Conservation (phyloP, 2,888 invertebrate genomes). For the Melinopterus prodromus region DNA sequence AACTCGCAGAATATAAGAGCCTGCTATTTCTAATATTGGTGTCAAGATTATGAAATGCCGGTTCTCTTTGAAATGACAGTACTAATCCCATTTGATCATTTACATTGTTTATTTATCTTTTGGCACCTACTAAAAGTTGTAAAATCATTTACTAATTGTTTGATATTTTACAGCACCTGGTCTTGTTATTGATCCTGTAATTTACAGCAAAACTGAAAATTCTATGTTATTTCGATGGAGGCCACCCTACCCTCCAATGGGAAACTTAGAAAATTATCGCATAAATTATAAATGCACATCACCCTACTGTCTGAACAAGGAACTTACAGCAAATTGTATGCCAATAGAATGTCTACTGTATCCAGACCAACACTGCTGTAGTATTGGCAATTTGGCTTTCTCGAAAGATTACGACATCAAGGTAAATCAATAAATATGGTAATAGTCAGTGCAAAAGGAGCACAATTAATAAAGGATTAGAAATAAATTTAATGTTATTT, state of each 20-base stretch:
- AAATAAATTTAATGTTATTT: too few relatives aligned
- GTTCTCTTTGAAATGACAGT: too few relatives aligned
- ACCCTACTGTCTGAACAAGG: not conserved
- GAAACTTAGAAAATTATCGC: not conserved
- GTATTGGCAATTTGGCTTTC: not conserved
- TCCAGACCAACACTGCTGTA: not conserved
- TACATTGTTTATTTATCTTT: too few relatives aligned
- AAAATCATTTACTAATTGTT: too few relatives aligned
- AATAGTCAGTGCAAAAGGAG: too few relatives aligned
- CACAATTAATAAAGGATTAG: too few relatives aligned
- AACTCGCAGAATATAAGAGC: too few relatives aligned
- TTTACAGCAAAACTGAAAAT: constrained; percentile 7
- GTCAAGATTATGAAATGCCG: too few relatives aligned
- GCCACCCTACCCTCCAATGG: constrained; percentile 17
- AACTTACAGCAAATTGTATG: not conserved
- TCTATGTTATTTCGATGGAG: not conserved
- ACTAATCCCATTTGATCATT: too few relatives aligned
- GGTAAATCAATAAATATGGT: too few relatives aligned
- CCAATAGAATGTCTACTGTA: not conserved
- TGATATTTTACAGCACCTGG: constrained; percentile 12
- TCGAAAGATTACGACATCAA: not conserved
- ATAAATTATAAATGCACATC: not conserved
- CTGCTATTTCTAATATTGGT: too few relatives aligned
- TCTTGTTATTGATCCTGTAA: constrained; percentile 5
- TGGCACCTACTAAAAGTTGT: too few relatives aligned